phyloP scores from a whole-genome alignment of 2,113 vertebrate species.

The Rhinichthys klamathensis region DNA sequence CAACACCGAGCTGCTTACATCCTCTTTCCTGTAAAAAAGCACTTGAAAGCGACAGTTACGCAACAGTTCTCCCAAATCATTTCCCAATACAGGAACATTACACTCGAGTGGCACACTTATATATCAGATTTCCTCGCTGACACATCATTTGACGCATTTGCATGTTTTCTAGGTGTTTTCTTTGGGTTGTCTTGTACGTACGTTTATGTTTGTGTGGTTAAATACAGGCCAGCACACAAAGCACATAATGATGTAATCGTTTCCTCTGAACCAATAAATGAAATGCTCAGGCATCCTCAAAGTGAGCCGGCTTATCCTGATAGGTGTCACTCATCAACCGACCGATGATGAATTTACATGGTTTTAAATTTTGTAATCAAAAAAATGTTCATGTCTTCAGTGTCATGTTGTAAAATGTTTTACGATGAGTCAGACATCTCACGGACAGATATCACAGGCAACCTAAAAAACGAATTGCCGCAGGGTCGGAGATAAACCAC shows the following conservation, averaged over 20 bases:
- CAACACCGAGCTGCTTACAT: neutral
- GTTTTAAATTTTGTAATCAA: neutral
- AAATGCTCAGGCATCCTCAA: neutral
- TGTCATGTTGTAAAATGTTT: neutral
- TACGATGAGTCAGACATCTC: neutral
- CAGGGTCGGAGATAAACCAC: constrained; percentile 10
- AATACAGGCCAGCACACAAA: constrained; percentile 4
- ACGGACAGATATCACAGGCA: neutral
- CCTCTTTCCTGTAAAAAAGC: constrained; percentile 46
- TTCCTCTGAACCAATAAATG: constrained; percentile 27
- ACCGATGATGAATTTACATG: neutral
- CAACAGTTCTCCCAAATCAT: constrained; percentile 35
- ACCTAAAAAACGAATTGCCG: neutral
- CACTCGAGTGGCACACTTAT: constrained; percentile 24
- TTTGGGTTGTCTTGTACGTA: constrained; percentile 10
- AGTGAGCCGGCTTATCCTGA: constrained; percentile 5
- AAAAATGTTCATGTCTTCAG: neutral
- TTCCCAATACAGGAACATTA: constrained; percentile 46
- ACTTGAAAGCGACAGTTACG: constrained; percentile 42
- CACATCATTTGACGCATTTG: constrained; percentile 37
- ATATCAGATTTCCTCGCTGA: constrained; percentile 3
- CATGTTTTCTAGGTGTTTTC: constrained; percentile 40
- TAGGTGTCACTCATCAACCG: neutral
- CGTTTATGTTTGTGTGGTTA: neutral
- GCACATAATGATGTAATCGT: constrained; percentile 27